Percentiles rank a stretch among this genome's conserved stretches.
These are phyloP conservation scores for Netelia melanura DNA, from an alignment of 2,888 invertebrate species.

Conservation along the genomic window DNA sequence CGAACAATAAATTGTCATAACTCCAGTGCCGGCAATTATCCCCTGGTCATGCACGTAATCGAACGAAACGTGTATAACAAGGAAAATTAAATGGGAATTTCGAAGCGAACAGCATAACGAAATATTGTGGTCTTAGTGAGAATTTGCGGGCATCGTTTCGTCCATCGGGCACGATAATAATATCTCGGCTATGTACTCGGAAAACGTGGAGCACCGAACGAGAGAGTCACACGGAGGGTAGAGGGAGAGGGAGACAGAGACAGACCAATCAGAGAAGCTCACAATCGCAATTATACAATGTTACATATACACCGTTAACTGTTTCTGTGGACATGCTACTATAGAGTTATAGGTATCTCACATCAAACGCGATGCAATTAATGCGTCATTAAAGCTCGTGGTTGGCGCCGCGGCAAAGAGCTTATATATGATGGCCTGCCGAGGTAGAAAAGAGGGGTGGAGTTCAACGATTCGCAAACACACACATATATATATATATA, in stretches of 20 bases:
- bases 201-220: constrained; percentile 69
- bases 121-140: constrained; percentile 11
- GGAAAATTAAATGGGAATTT: constrained; percentile 30
- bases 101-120: constrained; percentile 28
- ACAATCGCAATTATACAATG: constrained; percentile 26
- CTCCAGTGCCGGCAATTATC: too few species aligned
- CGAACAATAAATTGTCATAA: not conserved
- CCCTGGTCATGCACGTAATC: not conserved
- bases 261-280: constrained; percentile 33
- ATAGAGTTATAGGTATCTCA: constrained; percentile 57
- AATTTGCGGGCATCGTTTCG: constrained; percentile 28
- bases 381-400: constrained; percentile 78
- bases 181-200: constrained; percentile 69
- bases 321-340: constrained; percentile 7
- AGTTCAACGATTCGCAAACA: constrained; percentile 42
- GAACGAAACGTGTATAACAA: constrained; percentile 28
- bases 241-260: not conserved
- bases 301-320: not conserved
- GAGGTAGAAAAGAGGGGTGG: not conserved
- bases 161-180: constrained; percentile 24
- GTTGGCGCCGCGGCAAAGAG: constrained; percentile 25
- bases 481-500: constrained; percentile 12
- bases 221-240: not conserved
- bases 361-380: constrained; percentile 80
- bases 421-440: not conserved